Evolutionary conservation across 2,888 invertebrate genomes (phyloP).

Genomic region (Steinernema hermaphroditum): DNA sequence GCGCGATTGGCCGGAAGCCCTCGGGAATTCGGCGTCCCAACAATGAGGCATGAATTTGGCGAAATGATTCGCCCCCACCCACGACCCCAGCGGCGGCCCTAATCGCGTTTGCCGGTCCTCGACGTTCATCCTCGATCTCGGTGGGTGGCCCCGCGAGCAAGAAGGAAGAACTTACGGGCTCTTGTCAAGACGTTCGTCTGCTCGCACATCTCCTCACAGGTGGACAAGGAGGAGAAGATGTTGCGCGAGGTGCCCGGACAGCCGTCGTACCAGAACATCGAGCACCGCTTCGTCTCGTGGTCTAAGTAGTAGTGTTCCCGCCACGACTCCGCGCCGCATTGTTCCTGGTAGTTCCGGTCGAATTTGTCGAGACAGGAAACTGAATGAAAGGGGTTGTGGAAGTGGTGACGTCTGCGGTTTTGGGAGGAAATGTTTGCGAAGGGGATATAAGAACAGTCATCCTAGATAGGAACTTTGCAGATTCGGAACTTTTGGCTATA

Average conservation of each 20-base stretch:
- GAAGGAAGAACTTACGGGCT: constrained; percentile 46
- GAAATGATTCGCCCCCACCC: constrained; percentile 9
- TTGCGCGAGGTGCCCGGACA: constrained; percentile 54
- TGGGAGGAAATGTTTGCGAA: too few species aligned
- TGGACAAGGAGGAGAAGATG: constrained; percentile 57
- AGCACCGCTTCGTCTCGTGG: constrained; percentile 51
- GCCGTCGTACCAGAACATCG: constrained; percentile 59
- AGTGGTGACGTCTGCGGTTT: too few species aligned
- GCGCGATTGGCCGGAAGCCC: background rate
- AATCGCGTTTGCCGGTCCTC: background rate
- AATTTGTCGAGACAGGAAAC: constrained; percentile 61
- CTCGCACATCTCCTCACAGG: constrained; percentile 61
- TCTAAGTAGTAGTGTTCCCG: constrained; percentile 58
- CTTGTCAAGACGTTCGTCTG: constrained; percentile 57
- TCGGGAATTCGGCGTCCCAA: background rate
- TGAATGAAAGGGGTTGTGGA: constrained; percentile 41
- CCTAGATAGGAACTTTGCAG: too few species aligned
- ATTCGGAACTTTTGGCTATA: too few species aligned
- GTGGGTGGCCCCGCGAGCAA: background rate
- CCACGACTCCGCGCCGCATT: constrained; percentile 58
- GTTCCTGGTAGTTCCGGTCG: constrained; percentile 54
- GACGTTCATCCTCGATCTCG: background rate
- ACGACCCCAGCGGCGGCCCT: background rate
- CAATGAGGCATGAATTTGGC: background rate
- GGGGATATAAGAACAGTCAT: too few species aligned